Base-by-base conservation (phyloP, 2,797 vertebrate species). In the Amniataba percoides region DNA sequence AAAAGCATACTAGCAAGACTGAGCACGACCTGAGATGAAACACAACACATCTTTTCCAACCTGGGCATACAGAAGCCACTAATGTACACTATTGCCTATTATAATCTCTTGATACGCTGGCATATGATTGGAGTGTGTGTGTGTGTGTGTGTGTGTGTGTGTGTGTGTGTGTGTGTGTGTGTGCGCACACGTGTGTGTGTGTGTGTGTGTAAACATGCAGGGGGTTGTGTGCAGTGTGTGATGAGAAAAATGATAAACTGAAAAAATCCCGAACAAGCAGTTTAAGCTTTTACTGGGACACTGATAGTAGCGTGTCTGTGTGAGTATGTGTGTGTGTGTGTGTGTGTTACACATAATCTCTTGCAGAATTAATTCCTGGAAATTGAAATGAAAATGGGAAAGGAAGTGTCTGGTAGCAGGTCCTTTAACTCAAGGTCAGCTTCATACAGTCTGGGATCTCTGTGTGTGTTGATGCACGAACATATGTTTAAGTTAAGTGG, bases 321-420 rank as follows among this genome's bases (percentile, higher is more conserved):
- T 66, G 46, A 10, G 68, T 0, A 58, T 13, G 40, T 40, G 45
- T 48, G 56, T 31, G 56, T 19, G 66, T 71, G 64, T 40, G 63
- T 21, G 62, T 11, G 70, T 13, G 40, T 68, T 31, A 27, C 18
- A 69, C 31, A 1, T 93, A 92, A 94, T 93, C 93, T 93, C 84
- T 59, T 7, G 58, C 72, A 36, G 78, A 90, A 93, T 93, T 82
- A 92, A 94, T 93, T 94, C 89, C 89, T 92, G 85, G 87, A 94
- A 93, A 92, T 74, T 87, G 80, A 91, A 94, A 93, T 90, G 67
- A 84, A 91, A 92, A 89, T 78, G 21, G 67, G 74, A 82, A 81
- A 84, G 56, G 45, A 84, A 81, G 80, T 67, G 68, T 89, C 72
- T 75, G 25, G 34, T 55, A 82, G 62, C 15, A 21, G 36, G 43